Base-by-base conservation (phyloP, 1,140 invertebrate genomes). In the Drosophila murphyi region DNA sequence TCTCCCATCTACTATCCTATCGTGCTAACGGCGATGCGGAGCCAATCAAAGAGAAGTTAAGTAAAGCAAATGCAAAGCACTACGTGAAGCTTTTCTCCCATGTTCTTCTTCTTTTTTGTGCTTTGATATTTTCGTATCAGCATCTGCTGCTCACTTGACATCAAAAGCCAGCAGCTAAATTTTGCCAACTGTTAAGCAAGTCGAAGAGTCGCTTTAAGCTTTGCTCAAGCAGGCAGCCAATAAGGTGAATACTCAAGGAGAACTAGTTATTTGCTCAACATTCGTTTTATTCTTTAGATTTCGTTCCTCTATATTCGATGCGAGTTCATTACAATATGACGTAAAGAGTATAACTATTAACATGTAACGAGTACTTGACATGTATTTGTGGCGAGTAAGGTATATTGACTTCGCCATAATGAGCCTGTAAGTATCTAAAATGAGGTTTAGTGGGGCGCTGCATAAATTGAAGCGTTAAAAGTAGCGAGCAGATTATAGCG, bases 131-230 rank as follows among this genome's bases (percentile, higher is more conserved):
- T 7, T 7, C 32, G 28, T 51, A 54, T 47, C 47, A 50, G 39
- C 50, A 35, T 5, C 57, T 10, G 45, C 35, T 48, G 45, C 35
- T 48, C 56, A 55, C 71, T 73, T 73, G 71, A 73, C 71, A 68
- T 60, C 50, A 55, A 68, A 67, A 59, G 45, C 34, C 64, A 50
- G 20, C 28, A 50, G 7, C 32, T n/a, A 28, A 59, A 68, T 7
- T 37, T 32, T 48, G 60, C 57, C 57, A 43, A 43, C 57, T 60
- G 35, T 48, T 48, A 47, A 31, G 7, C 29, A 47, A 41, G 20
- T 59, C 39, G 45, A 47, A 35, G 57, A 48, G 43, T 10, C 12
- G n/a, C 57, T 48, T 60, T 60, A 60, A 43, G 12, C 43, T 35
- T 2, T 45, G 32, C 43, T 47, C 28, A 28, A 31, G 55, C 31